These are phyloP conservation scores for Schizopygopsis malacanthus DNA, from an alignment of 2,797 vertebrate species.

Conservation along the genomic window DNA sequence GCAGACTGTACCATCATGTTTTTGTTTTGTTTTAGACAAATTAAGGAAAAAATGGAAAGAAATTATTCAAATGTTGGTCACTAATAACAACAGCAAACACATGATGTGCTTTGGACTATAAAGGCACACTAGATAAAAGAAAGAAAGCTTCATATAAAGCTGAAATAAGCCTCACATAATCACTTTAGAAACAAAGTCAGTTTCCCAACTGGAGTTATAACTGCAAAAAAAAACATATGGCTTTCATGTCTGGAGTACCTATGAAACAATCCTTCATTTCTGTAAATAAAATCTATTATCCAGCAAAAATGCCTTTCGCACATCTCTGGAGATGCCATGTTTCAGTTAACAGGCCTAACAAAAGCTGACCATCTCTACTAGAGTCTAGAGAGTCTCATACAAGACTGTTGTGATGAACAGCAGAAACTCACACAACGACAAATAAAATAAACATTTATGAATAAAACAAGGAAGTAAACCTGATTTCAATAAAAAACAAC, in stretches of 20 bases:
- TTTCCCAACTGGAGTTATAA: background rate
- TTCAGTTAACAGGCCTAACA: background rate
- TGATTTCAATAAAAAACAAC: background rate
- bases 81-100: background rate
- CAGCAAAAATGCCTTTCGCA: background rate
- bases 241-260: background rate
- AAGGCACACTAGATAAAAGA: background rate
- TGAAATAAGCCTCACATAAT: background rate
- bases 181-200: background rate
- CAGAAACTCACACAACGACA: background rate
- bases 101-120: background rate
- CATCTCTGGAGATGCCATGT: background rate
- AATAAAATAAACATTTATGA: background rate
- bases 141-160: background rate
- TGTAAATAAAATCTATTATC: slow-evolving; percentile 10
- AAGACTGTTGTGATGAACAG: background rate
- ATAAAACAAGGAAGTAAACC: background rate
- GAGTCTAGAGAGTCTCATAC: background rate
- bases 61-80: background rate
- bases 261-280: slow-evolving; percentile 32
- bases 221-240: background rate
- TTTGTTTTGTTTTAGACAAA: too few species aligned
- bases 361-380: background rate
- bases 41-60: background rate
- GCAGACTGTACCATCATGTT: too few species aligned